A percentile compares a stretch with the other conserved stretches of the same genome.
phyloP scores from a whole-genome alignment of 2,113 vertebrate genomes.

The Lasiurus cinereus region DNA sequence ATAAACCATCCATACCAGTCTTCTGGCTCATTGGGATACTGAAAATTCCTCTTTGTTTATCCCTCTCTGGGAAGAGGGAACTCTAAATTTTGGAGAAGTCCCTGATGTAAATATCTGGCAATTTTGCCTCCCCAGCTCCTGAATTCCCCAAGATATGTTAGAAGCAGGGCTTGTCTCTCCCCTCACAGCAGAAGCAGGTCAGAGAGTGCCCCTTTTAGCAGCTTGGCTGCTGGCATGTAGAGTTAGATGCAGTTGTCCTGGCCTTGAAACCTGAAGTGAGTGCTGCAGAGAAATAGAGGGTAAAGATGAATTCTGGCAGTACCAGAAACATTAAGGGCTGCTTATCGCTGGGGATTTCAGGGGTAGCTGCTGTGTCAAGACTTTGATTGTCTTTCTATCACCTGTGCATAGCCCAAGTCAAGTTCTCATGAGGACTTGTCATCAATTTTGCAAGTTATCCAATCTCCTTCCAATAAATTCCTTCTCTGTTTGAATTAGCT shows the following conservation, averaged over 20 bases:
- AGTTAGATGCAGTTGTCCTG: too few relatives aligned
- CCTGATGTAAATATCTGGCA: neutral
- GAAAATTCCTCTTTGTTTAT: neutral
- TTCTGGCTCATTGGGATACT: neutral
- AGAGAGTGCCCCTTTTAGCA: neutral
- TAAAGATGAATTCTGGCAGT: neutral
- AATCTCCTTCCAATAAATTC: neutral
- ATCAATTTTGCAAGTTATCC: neutral
- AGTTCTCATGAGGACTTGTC: neutral
- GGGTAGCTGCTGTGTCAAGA: neutral
- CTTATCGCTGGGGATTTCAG: neutral
- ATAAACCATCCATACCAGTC: neutral
- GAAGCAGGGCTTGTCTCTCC: neutral
- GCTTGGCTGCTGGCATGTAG: neutral
- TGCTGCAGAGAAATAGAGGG: neutral
- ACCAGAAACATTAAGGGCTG: neutral
- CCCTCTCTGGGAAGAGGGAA: neutral
- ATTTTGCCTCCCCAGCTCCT: neutral
- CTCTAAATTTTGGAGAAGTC: neutral
- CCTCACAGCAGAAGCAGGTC: neutral
- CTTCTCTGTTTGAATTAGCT: neutral
- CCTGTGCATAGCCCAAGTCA: neutral
- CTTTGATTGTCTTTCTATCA: neutral
- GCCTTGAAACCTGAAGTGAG: neutral
- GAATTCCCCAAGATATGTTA: neutral